Percentiles rank a stretch among this genome's conserved stretches.
Conservation (phyloP, 1,140 invertebrate species). For the Bombus pascuorum region DNA sequence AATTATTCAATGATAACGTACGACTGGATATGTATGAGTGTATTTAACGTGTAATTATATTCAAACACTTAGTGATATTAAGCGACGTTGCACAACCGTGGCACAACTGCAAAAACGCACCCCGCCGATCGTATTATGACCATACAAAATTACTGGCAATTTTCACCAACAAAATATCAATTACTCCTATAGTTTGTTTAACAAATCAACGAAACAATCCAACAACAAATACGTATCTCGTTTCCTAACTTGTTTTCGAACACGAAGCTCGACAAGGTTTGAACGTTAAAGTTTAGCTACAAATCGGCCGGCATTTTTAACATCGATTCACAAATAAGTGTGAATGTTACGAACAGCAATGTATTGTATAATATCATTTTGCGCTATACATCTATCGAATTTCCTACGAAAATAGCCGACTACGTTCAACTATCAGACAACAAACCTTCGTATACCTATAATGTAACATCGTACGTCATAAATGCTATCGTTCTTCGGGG, state of each 20-base stretch:
- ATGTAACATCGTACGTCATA: not conserved
- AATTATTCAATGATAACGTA: not conserved
- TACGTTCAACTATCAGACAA: not conserved
- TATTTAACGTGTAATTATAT: conserved; percentile 62
- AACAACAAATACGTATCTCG: not conserved
- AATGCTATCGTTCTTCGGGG: not conserved
- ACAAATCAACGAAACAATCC: not conserved
- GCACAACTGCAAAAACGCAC: not conserved
- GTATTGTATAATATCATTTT: not conserved
- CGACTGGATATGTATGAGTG: conserved; percentile 54
- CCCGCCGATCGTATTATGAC: not conserved
- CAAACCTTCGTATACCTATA: not conserved
- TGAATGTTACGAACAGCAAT: not conserved
- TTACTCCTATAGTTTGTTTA: not conserved
- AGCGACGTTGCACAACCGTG: not conserved
- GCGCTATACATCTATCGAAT: not conserved
- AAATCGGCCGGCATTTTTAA: not conserved
- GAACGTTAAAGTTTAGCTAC: not conserved
- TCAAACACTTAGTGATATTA: conserved; percentile 54
- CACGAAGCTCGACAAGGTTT: not conserved
- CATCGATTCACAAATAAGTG: not conserved
- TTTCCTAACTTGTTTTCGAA: not conserved
- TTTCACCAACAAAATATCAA: not conserved
- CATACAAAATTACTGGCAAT: conserved; percentile 21
- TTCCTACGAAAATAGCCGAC: conserved; percentile 16